Evolutionary conservation across 2,888 invertebrate species (phyloP), one percentile per base, ranked within the genome.

Genomic region (Nemoura dubitans): DNA sequence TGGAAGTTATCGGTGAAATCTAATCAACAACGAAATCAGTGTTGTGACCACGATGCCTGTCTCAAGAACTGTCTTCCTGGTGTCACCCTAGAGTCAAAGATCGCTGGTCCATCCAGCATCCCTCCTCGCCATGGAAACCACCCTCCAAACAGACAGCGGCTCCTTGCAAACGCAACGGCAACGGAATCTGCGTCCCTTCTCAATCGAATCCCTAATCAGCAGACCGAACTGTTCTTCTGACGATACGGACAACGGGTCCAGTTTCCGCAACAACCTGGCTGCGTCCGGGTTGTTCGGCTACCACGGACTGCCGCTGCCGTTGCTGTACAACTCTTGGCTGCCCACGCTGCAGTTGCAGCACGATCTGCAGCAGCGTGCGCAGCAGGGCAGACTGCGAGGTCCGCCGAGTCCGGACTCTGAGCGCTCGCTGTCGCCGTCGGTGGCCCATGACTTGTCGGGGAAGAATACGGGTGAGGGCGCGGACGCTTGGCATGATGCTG

Each of bases 311-410:
- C 87, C 87, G 78, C 81, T 87, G 16, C 87, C 87, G 10, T 59
- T 87, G 30, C 77, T 86, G 30, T 87, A 87, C 86, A 84, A 86
- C 80, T 87, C 87, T 14, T 87, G 87, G 87, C 83, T 87, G 82
- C 87, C 87, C 10, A 30, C 87, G 28, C 43, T 78, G 30, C 87
- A 78, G 59, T 14, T 59, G 78, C 86, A 81, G 29, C 86, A 83
- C 27, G 82, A 83, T 26, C 85, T 82, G n/a, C 86, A 85, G 5
- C 76, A 29, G 21, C 87, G 84, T 21, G 29, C 28, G 29, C 85
- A 83, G 26, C 83, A 86, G 16, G 86, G 78, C n/a, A 36, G 29
- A 28, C 76, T 36, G 0, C 30, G 43, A 5, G 85, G 85, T 14
- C 86, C 87, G 42, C 83, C 84, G 29, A 87, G 86, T 30, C 87